Conservation (phyloP, 2,888 invertebrate genomes). For the Disparrhopalites patrizii region DNA sequence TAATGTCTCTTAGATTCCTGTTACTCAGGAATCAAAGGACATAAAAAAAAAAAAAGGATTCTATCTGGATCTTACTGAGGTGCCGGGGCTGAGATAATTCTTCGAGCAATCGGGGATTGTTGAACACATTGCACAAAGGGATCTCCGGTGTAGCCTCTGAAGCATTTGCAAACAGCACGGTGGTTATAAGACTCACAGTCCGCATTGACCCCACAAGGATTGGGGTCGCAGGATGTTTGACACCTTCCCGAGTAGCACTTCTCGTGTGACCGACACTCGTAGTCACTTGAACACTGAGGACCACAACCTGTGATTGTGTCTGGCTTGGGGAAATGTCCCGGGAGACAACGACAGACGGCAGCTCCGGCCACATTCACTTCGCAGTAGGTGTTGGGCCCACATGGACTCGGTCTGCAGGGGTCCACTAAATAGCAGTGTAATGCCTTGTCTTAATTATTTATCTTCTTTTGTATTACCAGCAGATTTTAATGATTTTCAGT, state of each 20-base stretch:
- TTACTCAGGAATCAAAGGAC: too few relatives aligned
- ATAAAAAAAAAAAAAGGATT: not conserved
- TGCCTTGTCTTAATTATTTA: too few relatives aligned
- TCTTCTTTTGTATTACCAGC: too few relatives aligned
- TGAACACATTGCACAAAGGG: slow-evolving; percentile 45
- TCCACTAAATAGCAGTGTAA: too few relatives aligned
- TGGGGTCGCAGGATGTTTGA: slow-evolving; percentile 37
- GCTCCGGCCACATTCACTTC: slow-evolving; percentile 44
- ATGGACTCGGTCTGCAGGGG: slow-evolving; percentile 48
- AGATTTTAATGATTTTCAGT: too few relatives aligned
- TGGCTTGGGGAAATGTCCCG: slow-evolving; percentile 50
- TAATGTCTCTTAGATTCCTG: too few relatives aligned
- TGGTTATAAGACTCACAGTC: slow-evolving; percentile 47
- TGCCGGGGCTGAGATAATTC: slow-evolving; percentile 43
- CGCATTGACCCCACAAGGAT: slow-evolving; percentile 39
- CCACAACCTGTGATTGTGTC: slow-evolving; percentile 50
- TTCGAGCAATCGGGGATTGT: slow-evolving; percentile 42
- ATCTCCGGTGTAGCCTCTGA: slow-evolving; percentile 42
- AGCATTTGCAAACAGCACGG: slow-evolving; percentile 40
- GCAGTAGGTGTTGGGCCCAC: slow-evolving; percentile 49
- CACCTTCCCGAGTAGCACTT: slow-evolving; percentile 42
- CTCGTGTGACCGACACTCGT: slow-evolving; percentile 42
- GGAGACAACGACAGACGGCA: slow-evolving; percentile 48
- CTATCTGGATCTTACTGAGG: slow-evolving; percentile 38
- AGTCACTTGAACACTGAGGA: slow-evolving; percentile 48